Base-by-base conservation (phyloP, 2,888 invertebrate species). In the Halictus ligatus region DNA sequence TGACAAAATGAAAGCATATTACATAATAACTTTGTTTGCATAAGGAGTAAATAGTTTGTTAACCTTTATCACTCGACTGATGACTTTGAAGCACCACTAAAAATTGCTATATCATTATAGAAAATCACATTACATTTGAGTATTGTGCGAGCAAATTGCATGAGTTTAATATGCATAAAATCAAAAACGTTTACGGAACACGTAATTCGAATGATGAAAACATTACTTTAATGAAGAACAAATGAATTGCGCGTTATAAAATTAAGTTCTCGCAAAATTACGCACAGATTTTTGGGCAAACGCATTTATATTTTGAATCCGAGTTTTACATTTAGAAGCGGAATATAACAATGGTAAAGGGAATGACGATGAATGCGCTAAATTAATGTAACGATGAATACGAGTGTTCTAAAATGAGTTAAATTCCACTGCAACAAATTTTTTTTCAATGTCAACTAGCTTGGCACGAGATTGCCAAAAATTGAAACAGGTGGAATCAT, bases 401-500 rank as follows among this genome's bases (percentile, higher is more conserved):
- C 5, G 69, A 21, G 18, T 4, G 21, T 69, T 40, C 4, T 54
- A 0, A 69, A 12, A 18, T 0, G 7, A 21, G 18, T 2, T 5
- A 12, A 15, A 64, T 25, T 13, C 25, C 29, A 4, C 5, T 25
- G n/a, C 12, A 12, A 21, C 12, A 29, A 21, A 21, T 18, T 10
- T 8, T 40, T 40, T 21, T 21, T 0, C 21, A 67, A 21, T 18
- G 21, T 21, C 21, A 5, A 8, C 10, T 35, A 40, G 40, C 21
- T 69, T 40, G 67, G 29, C 10, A 35, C 10, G 15, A 35, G n/a
- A 54, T 18, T 10, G 15, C 4, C 12, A 71, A 78, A 75, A 84
- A 81, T 50, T 60, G 48, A 25, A 40, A 29, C 54, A 50, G 64
- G 8, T 54, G 67, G 21, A 58, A 79, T 84, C 84, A 81, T 83